These are phyloP conservation scores for Eulemur albifrons DNA, from an alignment of 2,797 vertebrate species.

Conservation along the genomic window DNA sequence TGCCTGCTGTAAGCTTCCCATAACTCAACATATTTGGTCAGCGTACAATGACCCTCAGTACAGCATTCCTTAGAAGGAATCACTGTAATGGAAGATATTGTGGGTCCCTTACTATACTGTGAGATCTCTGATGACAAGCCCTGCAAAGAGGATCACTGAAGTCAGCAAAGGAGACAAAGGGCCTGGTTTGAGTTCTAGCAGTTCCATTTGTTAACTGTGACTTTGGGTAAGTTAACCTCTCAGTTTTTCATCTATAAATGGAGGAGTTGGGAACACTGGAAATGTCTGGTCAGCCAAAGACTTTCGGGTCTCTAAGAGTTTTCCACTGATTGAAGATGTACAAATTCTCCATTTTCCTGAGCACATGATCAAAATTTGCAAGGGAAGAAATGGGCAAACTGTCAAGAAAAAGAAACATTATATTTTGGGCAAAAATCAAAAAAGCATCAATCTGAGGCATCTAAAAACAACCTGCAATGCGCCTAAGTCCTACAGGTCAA, in stretches of 20 bases:
- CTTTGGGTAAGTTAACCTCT: background rate
- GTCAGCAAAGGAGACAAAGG: background rate
- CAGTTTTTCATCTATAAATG: background rate
- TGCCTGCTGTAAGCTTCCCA: background rate
- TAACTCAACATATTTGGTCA: background rate
- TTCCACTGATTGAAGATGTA: background rate
- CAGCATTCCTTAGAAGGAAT: background rate
- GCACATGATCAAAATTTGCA: background rate
- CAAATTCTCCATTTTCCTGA: background rate
- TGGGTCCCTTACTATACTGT: background rate
- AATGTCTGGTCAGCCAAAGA: constrained; percentile 22
- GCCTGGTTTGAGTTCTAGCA: background rate
- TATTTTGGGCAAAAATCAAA: background rate
- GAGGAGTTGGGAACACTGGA: background rate
- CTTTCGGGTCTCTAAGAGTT: background rate
- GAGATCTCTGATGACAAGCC: background rate
- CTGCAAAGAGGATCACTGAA: background rate
- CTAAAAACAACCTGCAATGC: background rate
- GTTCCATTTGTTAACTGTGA: background rate
- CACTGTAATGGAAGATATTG: background rate
- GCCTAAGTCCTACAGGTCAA: background rate
- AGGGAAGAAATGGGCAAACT: constrained; percentile 24
- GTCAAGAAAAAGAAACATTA: background rate
- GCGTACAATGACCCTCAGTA: background rate
- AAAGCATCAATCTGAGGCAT: background rate